A percentile compares a stretch with the other conserved stretches of the same genome.
Conservation (phyloP, 1,140 invertebrate species). For the Cotesia glomerata region DNA sequence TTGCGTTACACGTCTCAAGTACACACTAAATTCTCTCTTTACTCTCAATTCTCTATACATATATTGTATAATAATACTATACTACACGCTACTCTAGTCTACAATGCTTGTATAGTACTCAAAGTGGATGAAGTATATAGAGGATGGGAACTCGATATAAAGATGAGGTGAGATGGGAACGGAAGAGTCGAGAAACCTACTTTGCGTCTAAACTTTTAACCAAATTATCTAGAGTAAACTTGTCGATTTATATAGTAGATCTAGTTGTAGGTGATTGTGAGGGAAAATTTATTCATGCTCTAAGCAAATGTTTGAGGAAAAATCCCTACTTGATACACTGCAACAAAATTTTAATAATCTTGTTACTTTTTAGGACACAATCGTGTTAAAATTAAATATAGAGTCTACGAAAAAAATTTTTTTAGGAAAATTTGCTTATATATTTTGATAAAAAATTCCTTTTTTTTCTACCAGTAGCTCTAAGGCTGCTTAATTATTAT, state of each 20-base stretch:
- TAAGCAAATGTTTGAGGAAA: too few species aligned
- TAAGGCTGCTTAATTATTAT: too few species aligned
- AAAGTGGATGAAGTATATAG: neutral
- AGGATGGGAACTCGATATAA: neutral
- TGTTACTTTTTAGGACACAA: too few species aligned
- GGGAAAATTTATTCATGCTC: too few species aligned
- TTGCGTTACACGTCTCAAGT: neutral
- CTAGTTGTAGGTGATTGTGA: too few species aligned
- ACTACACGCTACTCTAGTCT: neutral
- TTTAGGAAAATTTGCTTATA: too few species aligned
- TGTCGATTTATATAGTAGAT: neutral
- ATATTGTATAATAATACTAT: neutral
- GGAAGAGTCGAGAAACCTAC: constrained; percentile 5
- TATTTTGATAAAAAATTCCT: too few species aligned
- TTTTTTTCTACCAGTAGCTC: too few species aligned
- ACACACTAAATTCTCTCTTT: neutral
- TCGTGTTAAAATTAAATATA: too few species aligned
- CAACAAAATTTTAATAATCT: too few species aligned
- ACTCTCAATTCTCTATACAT: neutral
- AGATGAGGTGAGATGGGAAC: neutral
- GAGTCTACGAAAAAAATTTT: too few species aligned
- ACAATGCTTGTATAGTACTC: neutral
- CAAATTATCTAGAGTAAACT: neutral
- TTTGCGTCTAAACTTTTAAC: neutral
- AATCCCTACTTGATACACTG: too few species aligned